Percentiles rank a stretch among this genome's conserved stretches.
phyloP scores from a whole-genome alignment of 2,113 vertebrate genomes.

The Pyxicephalus adspersus region DNA sequence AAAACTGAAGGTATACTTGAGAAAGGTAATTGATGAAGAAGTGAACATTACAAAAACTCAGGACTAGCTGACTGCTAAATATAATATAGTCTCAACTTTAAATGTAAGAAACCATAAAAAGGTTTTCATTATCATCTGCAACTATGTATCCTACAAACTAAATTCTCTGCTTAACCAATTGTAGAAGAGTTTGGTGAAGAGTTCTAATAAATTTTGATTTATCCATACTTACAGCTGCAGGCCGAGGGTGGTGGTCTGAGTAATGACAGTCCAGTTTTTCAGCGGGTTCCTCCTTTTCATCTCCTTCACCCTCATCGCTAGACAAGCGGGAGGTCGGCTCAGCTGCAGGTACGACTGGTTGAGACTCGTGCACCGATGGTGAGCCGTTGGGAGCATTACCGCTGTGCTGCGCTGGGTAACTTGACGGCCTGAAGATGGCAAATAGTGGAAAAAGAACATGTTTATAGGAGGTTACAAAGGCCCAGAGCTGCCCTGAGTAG shows the following conservation, averaged over 20 bases:
- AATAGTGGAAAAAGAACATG: not conserved
- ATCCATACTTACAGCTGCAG: constrained; percentile 87
- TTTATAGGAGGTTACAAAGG: too few relatives aligned
- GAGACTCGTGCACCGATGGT: constrained; percentile 81
- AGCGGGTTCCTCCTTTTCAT: constrained; percentile 89
- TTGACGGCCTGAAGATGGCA: constrained; percentile 78
- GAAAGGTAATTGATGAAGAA: too few relatives aligned
- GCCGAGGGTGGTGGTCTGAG: constrained; percentile 97
- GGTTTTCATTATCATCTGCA: too few relatives aligned
- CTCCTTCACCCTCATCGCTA: constrained; percentile 96
- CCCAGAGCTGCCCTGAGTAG: not conserved
- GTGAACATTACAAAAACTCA: too few relatives aligned
- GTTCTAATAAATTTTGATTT: too few relatives aligned
- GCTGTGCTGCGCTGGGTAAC: constrained; percentile 81
- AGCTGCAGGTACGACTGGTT: constrained; percentile 80
- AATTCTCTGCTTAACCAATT: too few relatives aligned
- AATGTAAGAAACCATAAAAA: too few relatives aligned
- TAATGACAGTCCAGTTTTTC: constrained; percentile 99
- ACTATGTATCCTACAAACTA: too few relatives aligned
- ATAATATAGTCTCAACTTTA: too few relatives aligned
- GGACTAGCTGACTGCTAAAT: too few relatives aligned
- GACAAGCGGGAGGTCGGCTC: constrained; percentile 88
- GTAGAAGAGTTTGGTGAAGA: too few relatives aligned
- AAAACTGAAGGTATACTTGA: too few relatives aligned
- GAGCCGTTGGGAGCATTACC: constrained; percentile 80